Evolutionary conservation across 2,888 invertebrate genomes (phyloP), one percentile per base, ranked within the genome.

Genomic region (Trachelus iudaicus): DNA sequence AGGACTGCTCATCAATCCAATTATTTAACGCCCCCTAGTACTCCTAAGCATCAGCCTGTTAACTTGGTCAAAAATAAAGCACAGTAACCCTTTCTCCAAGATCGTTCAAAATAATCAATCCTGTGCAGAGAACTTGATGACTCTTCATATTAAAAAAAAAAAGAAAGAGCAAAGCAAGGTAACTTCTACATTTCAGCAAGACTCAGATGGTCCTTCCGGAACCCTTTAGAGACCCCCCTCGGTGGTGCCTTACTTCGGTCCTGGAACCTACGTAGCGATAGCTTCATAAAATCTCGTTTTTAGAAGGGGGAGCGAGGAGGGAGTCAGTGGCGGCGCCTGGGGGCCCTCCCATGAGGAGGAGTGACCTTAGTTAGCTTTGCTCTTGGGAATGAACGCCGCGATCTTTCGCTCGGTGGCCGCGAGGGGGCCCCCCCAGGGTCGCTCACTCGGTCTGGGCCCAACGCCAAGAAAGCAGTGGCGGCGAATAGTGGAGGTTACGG

Each of bases 321-420:
- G 23, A 86, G 88, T 83, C 83, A 84, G 56, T 56, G 84, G 89
- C 89, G 89, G 88, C 89, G 91, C 91, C 91, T 82, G 88, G 87
- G 90, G 91, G 91, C 88, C 91, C 91, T 91, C 91, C 90, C 91
- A 91, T 90, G 90, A 90, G 87, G 87, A 87, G 87, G 86, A 90
- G 89, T 90, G 90, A 90, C 90, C 90, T 89, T 88, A 84, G 87
- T 86, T 86, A 88, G 87, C 87, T 87, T 89, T 81, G 76, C 81
- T 89, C 89, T 87, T 89, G 90, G 89, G 90, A 90, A 90, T 87
- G 85, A 87, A 86, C 82, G 76, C 76, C 74, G 74, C 37, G 74
- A 40, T 74, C 74, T 35, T 34, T 74, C n/a, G 74, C 74, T 31
- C 33, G 33, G 31, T 1, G 71, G 71, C 15, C 9, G 71, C 71